Evolutionary conservation across 2,888 invertebrate species (phyloP).

Genomic region (Xylocampa areola): DNA sequence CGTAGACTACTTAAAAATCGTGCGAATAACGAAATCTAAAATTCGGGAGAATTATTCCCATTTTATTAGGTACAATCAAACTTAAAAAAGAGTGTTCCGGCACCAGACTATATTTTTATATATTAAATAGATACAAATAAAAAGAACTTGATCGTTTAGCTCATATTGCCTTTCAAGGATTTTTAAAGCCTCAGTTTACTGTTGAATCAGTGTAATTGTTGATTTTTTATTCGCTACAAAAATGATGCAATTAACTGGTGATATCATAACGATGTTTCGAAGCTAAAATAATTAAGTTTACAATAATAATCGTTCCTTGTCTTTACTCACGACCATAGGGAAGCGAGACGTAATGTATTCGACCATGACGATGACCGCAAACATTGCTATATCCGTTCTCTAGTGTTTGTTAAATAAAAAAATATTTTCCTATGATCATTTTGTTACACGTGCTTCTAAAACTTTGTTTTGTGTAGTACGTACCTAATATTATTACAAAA

Average conservation of each 20-base stretch:
- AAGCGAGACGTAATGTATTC: conserved; percentile 47
- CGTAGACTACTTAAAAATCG: too few relatives aligned
- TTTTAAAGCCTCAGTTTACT: too few relatives aligned
- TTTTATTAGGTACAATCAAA: too few relatives aligned
- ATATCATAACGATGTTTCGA: conserved; percentile 36
- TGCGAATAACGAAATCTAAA: too few relatives aligned
- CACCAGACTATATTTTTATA: too few relatives aligned
- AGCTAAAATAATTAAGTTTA: conserved; percentile 41
- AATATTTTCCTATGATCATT: conserved; percentile 7
- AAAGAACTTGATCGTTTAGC: too few relatives aligned
- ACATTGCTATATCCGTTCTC: conserved; percentile 41
- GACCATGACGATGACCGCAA: conserved; percentile 49
- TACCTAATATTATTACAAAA: too few relatives aligned
- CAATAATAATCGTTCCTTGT: conserved; percentile 38
- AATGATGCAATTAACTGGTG: conserved; percentile 32
- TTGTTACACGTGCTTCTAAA: conserved; percentile 12
- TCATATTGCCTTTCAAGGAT: too few relatives aligned
- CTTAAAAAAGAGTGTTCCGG: too few relatives aligned
- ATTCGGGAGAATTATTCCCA: too few relatives aligned
- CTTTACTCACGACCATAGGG: conserved; percentile 41
- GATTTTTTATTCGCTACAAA: conserved; percentile 15
- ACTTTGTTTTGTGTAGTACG: conserved; percentile 2
- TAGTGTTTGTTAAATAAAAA: conserved; percentile 17
- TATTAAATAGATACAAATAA: too few relatives aligned
- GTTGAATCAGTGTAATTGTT: too few relatives aligned